phyloP scores from a whole-genome alignment of 2,797 vertebrate genomes.

The Tympanoctomys barrerae region DNA sequence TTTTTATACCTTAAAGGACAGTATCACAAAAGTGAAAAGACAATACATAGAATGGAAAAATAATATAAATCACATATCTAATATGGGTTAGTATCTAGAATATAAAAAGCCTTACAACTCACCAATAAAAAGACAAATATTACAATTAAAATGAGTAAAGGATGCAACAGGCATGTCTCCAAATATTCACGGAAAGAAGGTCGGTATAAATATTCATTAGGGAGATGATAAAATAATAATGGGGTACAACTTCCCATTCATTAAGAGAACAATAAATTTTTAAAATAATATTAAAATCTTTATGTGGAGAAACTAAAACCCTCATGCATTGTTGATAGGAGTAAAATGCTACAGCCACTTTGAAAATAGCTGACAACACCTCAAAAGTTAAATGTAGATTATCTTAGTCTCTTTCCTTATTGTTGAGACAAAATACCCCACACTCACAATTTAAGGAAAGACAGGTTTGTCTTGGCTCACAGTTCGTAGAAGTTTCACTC shows the following conservation, averaged over 20 bases:
- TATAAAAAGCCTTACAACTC: not conserved
- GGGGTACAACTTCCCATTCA: not conserved
- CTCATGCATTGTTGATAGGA: not conserved
- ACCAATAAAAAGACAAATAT: not conserved
- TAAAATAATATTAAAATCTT: not conserved
- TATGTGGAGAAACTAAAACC: not conserved
- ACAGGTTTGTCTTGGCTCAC: not conserved
- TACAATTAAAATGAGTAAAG: not conserved
- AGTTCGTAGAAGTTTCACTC: not conserved
- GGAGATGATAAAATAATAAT: not conserved
- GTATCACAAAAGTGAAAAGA: not conserved
- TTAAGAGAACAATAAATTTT: not conserved
- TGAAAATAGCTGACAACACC: not conserved
- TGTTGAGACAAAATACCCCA: not conserved
- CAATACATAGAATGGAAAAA: not conserved
- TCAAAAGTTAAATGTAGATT: not conserved
- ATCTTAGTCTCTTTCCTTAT: not conserved
- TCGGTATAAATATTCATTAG: not conserved
- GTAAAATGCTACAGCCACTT: not conserved
- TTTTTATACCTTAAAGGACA: not conserved
- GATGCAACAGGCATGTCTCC: not conserved
- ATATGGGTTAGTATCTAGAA: not conserved
- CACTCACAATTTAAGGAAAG: not conserved
- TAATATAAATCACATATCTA: not conserved
- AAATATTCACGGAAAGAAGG: not conserved